A percentile compares a stretch with the other conserved stretches of the same genome.
Conservation (phyloP, 2,797 vertebrate species). For the Moxostoma hubbsi region DNA sequence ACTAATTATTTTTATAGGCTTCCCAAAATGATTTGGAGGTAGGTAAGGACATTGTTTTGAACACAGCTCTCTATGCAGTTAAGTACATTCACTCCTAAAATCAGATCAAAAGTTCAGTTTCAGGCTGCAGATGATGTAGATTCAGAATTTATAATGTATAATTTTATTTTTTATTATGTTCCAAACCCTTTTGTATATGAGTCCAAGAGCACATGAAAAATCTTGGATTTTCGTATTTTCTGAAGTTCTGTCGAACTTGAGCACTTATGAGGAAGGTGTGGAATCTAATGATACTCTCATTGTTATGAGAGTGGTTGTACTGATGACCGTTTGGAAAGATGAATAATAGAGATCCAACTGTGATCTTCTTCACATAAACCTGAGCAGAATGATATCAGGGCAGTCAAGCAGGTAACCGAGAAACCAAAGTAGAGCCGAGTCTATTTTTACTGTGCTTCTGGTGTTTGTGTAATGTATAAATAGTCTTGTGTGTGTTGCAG, state of each 20-base stretch:
- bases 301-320: background rate
- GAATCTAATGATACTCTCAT: too few relatives aligned
- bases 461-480: background rate
- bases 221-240: too few relatives aligned
- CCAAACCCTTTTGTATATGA: too few relatives aligned
- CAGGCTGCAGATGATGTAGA: background rate
- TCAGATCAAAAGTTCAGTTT: background rate
- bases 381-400: constrained; percentile 4
- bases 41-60: too few relatives aligned
- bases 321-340: constrained; percentile 49
- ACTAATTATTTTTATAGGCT: too few relatives aligned
- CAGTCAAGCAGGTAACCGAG: background rate
- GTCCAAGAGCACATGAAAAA: background rate
- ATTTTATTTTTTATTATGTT: too few relatives aligned
- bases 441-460: constrained; percentile 46
- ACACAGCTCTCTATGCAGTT: too few relatives aligned
- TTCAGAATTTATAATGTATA: too few relatives aligned
- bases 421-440: constrained; percentile 14
- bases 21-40: too few relatives aligned
- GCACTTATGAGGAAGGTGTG: too few relatives aligned
- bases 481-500: background rate
- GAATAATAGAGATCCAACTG: constrained; percentile 68
- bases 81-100: too few relatives aligned
- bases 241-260: too few relatives aligned
- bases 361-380: constrained; percentile 56